Percentiles rank a stretch among this genome's conserved stretches.
These are phyloP conservation scores for Dolichallabes microphthalmus DNA, from an alignment of 2,113 vertebrate species.

Conservation along the genomic window DNA sequence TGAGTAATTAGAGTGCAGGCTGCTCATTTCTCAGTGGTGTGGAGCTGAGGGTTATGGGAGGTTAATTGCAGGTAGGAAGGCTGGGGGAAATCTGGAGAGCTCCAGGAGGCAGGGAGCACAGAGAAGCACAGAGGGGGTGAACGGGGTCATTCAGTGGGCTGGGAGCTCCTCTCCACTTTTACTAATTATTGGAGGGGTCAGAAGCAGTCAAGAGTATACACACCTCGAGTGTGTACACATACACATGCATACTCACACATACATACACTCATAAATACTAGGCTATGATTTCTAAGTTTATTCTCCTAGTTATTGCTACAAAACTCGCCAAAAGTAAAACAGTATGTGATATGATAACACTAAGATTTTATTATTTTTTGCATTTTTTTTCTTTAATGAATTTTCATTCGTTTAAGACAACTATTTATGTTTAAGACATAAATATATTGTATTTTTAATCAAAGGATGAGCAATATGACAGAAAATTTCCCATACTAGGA, in stretches of 20 bases:
- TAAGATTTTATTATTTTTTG: neutral
- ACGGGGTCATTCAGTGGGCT: constrained; percentile 45
- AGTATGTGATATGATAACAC: neutral
- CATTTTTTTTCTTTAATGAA: neutral
- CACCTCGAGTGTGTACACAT: constrained; percentile 8
- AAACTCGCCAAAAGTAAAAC: neutral
- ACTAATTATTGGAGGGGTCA: constrained; percentile 53
- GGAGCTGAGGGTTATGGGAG: constrained; percentile 55
- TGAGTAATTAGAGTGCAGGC: constrained; percentile 51
- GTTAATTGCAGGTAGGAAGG: constrained; percentile 69
- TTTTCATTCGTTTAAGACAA: neutral
- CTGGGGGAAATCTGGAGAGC: constrained; percentile 52
- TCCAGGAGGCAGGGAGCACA: constrained; percentile 42
- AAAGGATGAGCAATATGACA: neutral
- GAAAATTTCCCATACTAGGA: neutral
- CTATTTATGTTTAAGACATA: neutral
- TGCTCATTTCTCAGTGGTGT: constrained; percentile 50
- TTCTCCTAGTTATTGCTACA: neutral
- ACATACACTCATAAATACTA: constrained; percentile 9
- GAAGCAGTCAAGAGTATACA: constrained; percentile 23
- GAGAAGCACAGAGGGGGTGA: constrained; percentile 29
- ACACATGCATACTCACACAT: constrained; percentile 20
- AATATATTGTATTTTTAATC: neutral
- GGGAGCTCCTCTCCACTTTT: constrained; percentile 41
- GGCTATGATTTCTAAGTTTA: neutral